Base-by-base conservation (phyloP, 2,888 invertebrate species). In the Cepaea hortensis region DNA sequence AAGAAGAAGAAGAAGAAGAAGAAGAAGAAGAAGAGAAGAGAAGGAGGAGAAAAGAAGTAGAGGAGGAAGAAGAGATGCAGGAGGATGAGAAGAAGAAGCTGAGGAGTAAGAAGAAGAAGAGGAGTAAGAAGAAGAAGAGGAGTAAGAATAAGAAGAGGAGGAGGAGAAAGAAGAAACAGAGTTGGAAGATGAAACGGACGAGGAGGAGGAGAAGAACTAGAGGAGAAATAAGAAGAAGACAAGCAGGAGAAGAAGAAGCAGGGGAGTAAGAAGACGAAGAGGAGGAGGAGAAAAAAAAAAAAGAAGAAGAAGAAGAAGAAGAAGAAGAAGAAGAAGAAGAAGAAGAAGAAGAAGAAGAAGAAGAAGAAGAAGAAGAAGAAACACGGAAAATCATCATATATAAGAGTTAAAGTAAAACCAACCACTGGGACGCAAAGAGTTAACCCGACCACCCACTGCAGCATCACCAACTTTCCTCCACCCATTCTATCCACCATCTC, bases 261-360 rank as follows among this genome's bases (percentile, higher is more conserved):
- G 6, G 55, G 7, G 20, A 20, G 46, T 5, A 55, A 79, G 61
- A 50, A 55, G 48, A 9, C 6, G 79, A 79, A 55, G 48, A 48
- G 50, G 61, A 79, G 7, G 48, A 48, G 50, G 79, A 79, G 55
- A 20, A 48, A 79, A 50, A 79, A 55, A 20, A 48, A 50, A 50
- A 79, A 48, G 48, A 55, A 79, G 79, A 79, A 55, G 55, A 48
- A 50, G 79, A 79, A 48, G 20, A 48, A 79, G 79, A 79, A 48
- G 4, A 48, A 61, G 79, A 61, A 61, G 0, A 20, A 9, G 55
- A n/a, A 46, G 0, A 50, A 20, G 48, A 50, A 18, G 18, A 79
- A 15, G 20, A 15, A n/a, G 48, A 61, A 18, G 23, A 18, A 61
- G 9, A 61, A 79, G 20, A 18, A 55, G 18, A 50, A 11, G 0